Conservation (phyloP, 2,888 invertebrate species). For the Lepas anatifera region DNA sequence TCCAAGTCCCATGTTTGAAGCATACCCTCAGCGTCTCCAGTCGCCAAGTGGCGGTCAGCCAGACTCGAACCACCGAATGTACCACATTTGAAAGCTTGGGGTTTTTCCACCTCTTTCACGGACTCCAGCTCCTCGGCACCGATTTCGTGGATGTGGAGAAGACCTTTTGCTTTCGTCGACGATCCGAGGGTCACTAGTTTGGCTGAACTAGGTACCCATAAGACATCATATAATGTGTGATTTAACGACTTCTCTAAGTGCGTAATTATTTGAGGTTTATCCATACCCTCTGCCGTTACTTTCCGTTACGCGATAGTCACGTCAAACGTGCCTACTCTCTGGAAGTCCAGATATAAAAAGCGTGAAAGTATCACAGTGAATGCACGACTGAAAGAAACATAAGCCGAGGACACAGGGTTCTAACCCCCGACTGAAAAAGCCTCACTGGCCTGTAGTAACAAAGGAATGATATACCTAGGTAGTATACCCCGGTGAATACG, state of each 20-base stretch:
- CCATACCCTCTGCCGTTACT: too few species aligned
- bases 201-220: conserved; percentile 90
- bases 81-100: conserved; percentile 80
- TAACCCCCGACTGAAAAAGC: too few species aligned
- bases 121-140: conserved; percentile 57
- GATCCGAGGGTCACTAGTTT: conserved; percentile 83
- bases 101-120: conserved; percentile 59
- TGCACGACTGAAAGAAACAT: too few species aligned
- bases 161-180: conserved; percentile 70
- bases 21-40: conserved; percentile 63
- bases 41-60: conserved; percentile 66
- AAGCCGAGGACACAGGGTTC: too few species aligned
- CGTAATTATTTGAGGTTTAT: conserved; percentile 23
- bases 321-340: too few species aligned
- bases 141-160: conserved; percentile 53
- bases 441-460: too few species aligned
- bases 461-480: too few species aligned
- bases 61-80: conserved; percentile 82
- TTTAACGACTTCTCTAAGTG: conserved; percentile 22
- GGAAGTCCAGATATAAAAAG: too few species aligned
- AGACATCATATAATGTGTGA: conserved; percentile 69
- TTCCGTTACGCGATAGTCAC: too few species aligned
- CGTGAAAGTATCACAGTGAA: too few species aligned
- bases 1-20: conserved; percentile 53
- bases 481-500: too few species aligned